Conservation (phyloP, 2,888 invertebrate species). For the Craniophora ligustri region DNA sequence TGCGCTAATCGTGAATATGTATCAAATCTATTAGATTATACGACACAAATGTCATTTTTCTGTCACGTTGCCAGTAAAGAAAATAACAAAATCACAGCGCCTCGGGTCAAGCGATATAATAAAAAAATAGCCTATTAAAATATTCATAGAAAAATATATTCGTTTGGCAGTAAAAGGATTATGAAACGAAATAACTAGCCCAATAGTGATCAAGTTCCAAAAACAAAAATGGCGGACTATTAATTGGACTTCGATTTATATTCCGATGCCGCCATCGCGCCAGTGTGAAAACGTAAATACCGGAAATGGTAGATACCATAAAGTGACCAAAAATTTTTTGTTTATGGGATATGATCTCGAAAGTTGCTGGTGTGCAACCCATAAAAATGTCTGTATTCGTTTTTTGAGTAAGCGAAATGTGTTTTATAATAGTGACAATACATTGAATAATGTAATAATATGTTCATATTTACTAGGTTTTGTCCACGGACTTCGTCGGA, state of each 20-base stretch:
- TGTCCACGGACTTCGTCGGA: too few species aligned
- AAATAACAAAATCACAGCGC: constrained; percentile 2
- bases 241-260: constrained; percentile 43
- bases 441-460: too few species aligned
- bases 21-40: constrained; percentile 5
- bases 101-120: constrained; percentile 15
- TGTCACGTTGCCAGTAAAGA: constrained; percentile 10
- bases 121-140: constrained; percentile 45
- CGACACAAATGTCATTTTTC: constrained; percentile 3
- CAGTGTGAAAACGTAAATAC: constrained; percentile 35
- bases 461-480: too few species aligned
- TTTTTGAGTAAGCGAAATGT: too few species aligned
- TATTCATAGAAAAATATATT: constrained; percentile 46
- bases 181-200: constrained; percentile 17
- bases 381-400: too few species aligned
- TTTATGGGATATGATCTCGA: constrained; percentile 32
- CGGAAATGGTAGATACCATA: constrained; percentile 36
- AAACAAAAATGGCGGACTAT: constrained; percentile 31
- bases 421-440: too few species aligned
- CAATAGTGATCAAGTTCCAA: constrained; percentile 23
- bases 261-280: constrained; percentile 8
- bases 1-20: too few species aligned
- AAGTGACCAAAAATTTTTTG: constrained; percentile 39
- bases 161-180: constrained; percentile 12
- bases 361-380: constrained; percentile 23